These are phyloP conservation scores for Delichon dasypus DNA, from an alignment of 2,797 vertebrate species.

Conservation along the genomic window DNA sequence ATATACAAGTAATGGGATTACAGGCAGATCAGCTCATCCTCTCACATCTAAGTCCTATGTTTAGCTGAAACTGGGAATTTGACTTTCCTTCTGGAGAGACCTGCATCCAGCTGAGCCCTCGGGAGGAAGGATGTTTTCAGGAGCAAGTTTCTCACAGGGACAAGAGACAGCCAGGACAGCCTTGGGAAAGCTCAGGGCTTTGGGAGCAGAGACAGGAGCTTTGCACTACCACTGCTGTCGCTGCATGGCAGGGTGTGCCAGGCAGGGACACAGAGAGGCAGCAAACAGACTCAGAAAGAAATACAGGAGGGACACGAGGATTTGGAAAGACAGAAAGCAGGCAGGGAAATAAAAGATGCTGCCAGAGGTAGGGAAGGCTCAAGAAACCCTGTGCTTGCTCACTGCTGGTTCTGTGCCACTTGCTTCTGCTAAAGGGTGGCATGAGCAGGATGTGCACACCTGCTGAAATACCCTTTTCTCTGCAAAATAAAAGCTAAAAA, in stretches of 20 bases:
- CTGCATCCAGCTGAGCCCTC: not conserved
- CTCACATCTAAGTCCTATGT: not conserved
- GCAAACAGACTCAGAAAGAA: not conserved
- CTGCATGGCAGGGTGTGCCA: not conserved
- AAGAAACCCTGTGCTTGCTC: accelerated
- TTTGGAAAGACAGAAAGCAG: not conserved
- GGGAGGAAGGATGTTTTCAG: not conserved
- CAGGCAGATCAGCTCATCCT: not conserved
- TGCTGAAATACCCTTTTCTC: not conserved
- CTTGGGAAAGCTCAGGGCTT: not conserved
- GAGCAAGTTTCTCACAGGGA: not conserved
- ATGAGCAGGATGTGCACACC: not conserved
- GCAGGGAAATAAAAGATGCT: not conserved
- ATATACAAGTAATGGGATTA: not conserved
- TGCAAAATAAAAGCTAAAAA: not conserved
- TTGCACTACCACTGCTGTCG: not conserved
- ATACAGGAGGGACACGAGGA: not conserved
- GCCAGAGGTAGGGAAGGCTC: not conserved
- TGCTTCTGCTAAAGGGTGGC: not conserved
- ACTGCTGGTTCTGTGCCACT: not conserved
- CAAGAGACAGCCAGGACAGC: not conserved
- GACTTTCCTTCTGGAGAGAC: not conserved
- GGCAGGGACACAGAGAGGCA: not conserved
- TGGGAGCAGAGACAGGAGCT: not conserved
- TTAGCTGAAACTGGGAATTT: not conserved